Evolutionary conservation across 2,888 invertebrate genomes (phyloP).

Genomic region (Chelonus formosanus): DNA sequence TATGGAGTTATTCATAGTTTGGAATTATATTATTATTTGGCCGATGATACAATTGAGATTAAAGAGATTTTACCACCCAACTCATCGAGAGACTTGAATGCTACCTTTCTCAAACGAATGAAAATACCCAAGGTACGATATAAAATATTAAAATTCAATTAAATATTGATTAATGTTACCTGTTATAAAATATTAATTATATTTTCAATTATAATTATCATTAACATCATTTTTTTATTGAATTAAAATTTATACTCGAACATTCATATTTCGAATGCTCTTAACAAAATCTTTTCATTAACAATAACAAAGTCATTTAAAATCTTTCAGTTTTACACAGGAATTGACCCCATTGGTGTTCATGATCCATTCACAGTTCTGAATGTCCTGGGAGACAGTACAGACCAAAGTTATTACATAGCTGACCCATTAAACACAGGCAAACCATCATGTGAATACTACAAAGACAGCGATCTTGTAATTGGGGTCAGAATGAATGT

Average conservation of each 20-base stretch:
- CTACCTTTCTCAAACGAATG: constrained; percentile 78
- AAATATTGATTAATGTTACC: constrained; percentile 3
- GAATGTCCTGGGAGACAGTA: constrained; percentile 72
- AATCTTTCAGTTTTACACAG: constrained; percentile 44
- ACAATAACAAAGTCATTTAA: too few species aligned
- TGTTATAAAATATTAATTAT: constrained; percentile 6
- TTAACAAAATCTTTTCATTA: too few species aligned
- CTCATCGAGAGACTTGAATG: constrained; percentile 76
- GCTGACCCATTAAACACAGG: constrained; percentile 70
- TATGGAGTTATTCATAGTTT: constrained; percentile 81
- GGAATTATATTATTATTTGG: constrained; percentile 84
- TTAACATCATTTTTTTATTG: too few species aligned
- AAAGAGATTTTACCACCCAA: constrained; percentile 76
- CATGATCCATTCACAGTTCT: constrained; percentile 68
- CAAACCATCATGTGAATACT: constrained; percentile 66
- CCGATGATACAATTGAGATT: constrained; percentile 90
- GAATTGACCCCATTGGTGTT: constrained; percentile 64
- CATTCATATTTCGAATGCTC: too few species aligned
- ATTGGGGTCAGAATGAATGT: constrained; percentile 85
- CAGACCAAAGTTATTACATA: constrained; percentile 68
- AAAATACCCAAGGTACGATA: constrained; percentile 78
- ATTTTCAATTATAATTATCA: too few species aligned
- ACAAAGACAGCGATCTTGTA: constrained; percentile 78
- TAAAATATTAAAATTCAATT: constrained; percentile 10
- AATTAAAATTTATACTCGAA: too few species aligned